These are phyloP conservation scores for Platysteira castanea DNA, from an alignment of 2,113 vertebrate genomes.

Conservation along the genomic window DNA sequence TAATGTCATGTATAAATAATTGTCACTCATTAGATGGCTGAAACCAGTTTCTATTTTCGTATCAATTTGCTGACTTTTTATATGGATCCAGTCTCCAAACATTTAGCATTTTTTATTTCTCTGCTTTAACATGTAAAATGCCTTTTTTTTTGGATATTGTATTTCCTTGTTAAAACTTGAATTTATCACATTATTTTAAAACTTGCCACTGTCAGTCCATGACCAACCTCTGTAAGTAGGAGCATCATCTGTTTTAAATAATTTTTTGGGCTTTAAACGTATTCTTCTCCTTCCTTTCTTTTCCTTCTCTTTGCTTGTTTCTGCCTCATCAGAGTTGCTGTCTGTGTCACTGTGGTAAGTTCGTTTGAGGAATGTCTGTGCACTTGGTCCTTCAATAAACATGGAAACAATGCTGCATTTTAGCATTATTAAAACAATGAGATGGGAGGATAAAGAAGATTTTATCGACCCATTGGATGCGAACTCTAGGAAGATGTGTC, in stretches of 20 bases:
- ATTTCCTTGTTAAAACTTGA: background rate
- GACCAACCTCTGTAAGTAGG: slow-evolving; percentile 55
- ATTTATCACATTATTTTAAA: background rate
- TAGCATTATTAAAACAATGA: background rate
- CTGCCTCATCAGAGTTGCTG: slow-evolving; percentile 43
- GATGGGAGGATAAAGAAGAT: background rate
- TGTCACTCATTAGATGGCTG: background rate
- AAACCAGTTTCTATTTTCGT: background rate
- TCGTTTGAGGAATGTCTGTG: slow-evolving; percentile 46
- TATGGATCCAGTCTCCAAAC: background rate
- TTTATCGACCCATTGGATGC: background rate
- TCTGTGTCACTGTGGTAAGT: slow-evolving; percentile 26
- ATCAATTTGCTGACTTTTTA: background rate
- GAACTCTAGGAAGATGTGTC: background rate
- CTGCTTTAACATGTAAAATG: background rate
- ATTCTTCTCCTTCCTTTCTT: slow-evolving; percentile 2
- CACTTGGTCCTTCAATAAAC: slow-evolving; percentile 42
- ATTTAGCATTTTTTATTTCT: background rate
- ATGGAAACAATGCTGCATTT: background rate
- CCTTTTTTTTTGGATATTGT: background rate
- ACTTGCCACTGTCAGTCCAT: background rate
- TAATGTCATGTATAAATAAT: too few relatives aligned
- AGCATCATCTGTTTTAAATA: slow-evolving; percentile 47
- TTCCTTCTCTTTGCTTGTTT: background rate
- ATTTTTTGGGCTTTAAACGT: slow-evolving; percentile 54